Base-by-base conservation (phyloP, 1,140 invertebrate species). In the Danaus plexippus region DNA sequence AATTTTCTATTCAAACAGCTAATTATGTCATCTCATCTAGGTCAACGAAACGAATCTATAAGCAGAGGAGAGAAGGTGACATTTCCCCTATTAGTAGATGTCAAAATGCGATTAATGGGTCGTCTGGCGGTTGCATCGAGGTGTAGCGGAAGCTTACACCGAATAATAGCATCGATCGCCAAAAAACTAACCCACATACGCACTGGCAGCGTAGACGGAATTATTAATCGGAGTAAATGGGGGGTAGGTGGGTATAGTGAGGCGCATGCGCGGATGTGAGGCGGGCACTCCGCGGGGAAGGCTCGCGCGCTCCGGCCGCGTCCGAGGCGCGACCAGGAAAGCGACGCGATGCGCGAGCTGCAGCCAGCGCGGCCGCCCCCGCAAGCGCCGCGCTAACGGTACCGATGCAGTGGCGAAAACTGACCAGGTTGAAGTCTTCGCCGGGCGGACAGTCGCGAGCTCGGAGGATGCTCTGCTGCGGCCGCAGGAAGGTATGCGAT, bases 391-490 rank as follows among this genome's bases (percentile, higher is more conserved):
- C 85, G 73, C 62, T 80, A 77, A 77, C 70, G 67, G 67, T 64
- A 77, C 80, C 78, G 85, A 92, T 92, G 91, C 91, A 92, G 91
- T 92, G 91, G 91, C 89, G 91, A 88, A 92, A 91, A 89, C 89
- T 92, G 85, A 89, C 91, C 87, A 90, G 91, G 88, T 90, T 91
- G 88, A 92, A 91, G 89, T 90, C 91, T 90, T 89, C 89, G 81
- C 80, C 84, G 80, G 85, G 82, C 78, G 91, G 90, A 89, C 90
- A 91, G 88, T 92, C 91, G 89, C 91, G 91, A 89, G 90, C 91
- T 89, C 90, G 91, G 90, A 92, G 89, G 90, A 94, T 94, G 93
- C 92, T 94, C 89, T 94, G 93, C 91, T 94, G 93, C 91, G 92
- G 93, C 89, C 91, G 93, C 88, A 93, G 92, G 90, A 94, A 94